phyloP scores from a whole-genome alignment of 1,140 invertebrate genomes.

The Asbolus verrucosus region DNA sequence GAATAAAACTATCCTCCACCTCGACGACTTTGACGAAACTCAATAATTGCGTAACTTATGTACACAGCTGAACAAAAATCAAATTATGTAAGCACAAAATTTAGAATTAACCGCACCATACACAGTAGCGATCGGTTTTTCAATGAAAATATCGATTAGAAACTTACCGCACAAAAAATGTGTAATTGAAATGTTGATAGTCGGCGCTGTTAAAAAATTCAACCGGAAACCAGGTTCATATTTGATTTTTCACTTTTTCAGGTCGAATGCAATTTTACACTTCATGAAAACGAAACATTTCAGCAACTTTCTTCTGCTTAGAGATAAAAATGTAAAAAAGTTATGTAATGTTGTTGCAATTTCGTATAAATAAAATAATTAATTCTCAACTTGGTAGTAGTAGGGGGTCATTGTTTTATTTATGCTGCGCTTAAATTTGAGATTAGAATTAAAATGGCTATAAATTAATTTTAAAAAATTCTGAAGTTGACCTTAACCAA shows the following conservation, averaged over 20 bases:
- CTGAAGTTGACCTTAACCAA: no score
- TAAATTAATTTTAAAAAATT: no score
- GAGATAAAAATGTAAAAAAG: conserved; percentile 21
- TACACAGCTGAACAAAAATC: neutral
- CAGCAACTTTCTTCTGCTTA: conserved; percentile 3
- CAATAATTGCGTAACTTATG: neutral
- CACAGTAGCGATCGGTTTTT: neutral
- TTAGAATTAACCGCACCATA: conserved; percentile 10
- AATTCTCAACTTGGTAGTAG: no score
- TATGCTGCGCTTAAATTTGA: no score
- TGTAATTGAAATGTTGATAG: neutral
- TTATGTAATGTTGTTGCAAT: neutral
- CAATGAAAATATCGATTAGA: conserved; percentile 22
- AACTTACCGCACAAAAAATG: neutral
- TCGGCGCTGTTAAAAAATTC: neutral
- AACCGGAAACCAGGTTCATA: conserved; percentile 16
- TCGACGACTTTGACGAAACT: no score
- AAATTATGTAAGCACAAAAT: conserved; percentile 13
- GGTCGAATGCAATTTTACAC: conserved; percentile 18
- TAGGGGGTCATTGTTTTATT: no score
- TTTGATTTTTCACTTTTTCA: conserved; percentile 24
- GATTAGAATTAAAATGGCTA: no score
- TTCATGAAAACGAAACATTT: conserved; percentile 19
- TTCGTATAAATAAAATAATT: neutral
- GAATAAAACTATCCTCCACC: no score